Conservation (phyloP, 2,888 invertebrate species). For the Sarcophaga rosellei region DNA sequence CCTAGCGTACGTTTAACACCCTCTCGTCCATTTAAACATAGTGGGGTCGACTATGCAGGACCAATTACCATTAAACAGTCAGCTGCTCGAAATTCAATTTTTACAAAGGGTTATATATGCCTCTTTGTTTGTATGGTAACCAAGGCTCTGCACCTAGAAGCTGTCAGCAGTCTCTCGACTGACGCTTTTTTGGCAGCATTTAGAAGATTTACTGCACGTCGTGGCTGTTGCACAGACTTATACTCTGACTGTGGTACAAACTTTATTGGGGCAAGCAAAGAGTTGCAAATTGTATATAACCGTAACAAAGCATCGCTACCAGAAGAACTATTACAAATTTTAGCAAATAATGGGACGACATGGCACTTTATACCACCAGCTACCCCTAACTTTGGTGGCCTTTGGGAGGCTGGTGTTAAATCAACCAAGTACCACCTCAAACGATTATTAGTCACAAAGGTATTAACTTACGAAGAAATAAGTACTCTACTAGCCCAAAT, state of each 20-base stretch:
- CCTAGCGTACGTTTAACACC: conserved; percentile 35
- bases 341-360: no score
- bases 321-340: no score
- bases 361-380: no score
- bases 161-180: conserved; percentile 27
- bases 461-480: no score
- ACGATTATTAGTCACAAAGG: no score
- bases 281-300: conserved; percentile 14
- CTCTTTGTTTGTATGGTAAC: conserved; percentile 48
- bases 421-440: no score
- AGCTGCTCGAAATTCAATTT: conserved; percentile 26
- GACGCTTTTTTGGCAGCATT: conserved; percentile 44
- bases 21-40: conserved; percentile 50
- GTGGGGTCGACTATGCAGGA: conserved; percentile 54
- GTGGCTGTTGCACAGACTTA: conserved; percentile 18
- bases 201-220: conserved; percentile 27
- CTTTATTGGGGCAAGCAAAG: conserved; percentile 40
- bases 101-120: no score
- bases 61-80: conserved; percentile 43
- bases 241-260: conserved; percentile 45
- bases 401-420: no score
- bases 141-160: conserved; percentile 35
- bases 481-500: no score
- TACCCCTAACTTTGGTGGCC: no score
- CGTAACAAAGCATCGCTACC: background rate